Evolutionary conservation across 1,140 invertebrate genomes (phyloP), one percentile per base, ranked within the genome.

Genomic region (Aphidius gifuensis): DNA sequence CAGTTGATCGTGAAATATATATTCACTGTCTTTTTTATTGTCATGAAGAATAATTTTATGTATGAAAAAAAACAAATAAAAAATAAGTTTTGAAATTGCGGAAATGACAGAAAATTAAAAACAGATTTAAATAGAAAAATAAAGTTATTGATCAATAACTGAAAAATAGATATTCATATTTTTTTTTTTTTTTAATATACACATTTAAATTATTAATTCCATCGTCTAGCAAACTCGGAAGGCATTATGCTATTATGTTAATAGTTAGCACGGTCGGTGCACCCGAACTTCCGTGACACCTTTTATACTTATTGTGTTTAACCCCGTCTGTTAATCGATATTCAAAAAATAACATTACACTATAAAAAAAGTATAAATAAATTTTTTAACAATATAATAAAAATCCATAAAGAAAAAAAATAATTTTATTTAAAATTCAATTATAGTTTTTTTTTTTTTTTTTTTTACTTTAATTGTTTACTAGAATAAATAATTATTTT

Each of bases 201-300:
- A 32, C 23, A 32, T 32, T 32, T 4, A 32, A 32, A 32, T 32
- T 32, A 32, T 32, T 32, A 32, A 32, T 32, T 32, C 23, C 23
- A 49, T 5, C 11, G 48, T 60, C 38, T 45, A 60, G 11, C 40
- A 67, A 55, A 55, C 53, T 55, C 39, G 53, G 40, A 8, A 55
- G 39, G 40, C 68, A 66, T 69, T 71, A 71, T 67, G 65, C 67
- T 64, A 71, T 69, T 72, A 69, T 71, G 70, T 68, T 74, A 71
- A 74, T 72, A 66, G 64, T 32, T 74, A 66, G 66, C 62, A 67
- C 72, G 72, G 72, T 74, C 70, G 69, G 65, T 70, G 72, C 72
- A 71, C 69, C 69, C 64, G 45, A 66, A 67, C 70, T 63, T 63
- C 56, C 61, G 56, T 58, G 61, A 63, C 61, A 63, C 61, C 61